Percentiles rank a stretch among this genome's conserved stretches.
Evolutionary conservation across 2,888 invertebrate species (phyloP).

Genomic region (Protonemura montana): DNA sequence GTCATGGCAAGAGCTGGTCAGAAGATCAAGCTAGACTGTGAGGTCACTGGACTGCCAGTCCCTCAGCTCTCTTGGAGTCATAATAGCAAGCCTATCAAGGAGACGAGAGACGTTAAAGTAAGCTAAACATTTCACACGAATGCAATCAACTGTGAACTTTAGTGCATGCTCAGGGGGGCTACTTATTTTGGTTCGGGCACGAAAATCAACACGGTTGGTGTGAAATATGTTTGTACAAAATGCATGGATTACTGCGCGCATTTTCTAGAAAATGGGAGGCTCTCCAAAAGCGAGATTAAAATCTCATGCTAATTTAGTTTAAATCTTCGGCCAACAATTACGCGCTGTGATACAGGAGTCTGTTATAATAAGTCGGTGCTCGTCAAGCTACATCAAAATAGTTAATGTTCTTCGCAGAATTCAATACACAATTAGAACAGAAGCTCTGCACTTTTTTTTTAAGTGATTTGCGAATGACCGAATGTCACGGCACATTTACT

Average conservation of each 20-base stretch:
- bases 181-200: background rate
- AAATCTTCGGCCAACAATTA: background rate
- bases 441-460: background rate
- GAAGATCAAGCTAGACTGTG: constrained; percentile 75
- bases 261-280: background rate
- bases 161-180: background rate
- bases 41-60: constrained; percentile 70
- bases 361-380: background rate
- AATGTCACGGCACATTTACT: background rate
- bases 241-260: background rate
- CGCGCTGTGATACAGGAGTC: background rate
- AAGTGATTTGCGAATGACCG: background rate
- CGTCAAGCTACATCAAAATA: too few species aligned
- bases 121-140: constrained; percentile 52
- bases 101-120: constrained; percentile 70
- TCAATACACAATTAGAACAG: background rate
- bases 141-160: background rate
- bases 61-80: constrained; percentile 73
- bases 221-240: background rate
- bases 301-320: background rate
- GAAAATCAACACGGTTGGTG: background rate
- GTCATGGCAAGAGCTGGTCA: constrained; percentile 78
- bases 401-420: background rate
- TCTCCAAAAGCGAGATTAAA: background rate
- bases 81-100: constrained; percentile 70